A percentile compares a stretch with the other conserved stretches of the same genome.
These are phyloP conservation scores for Malurus leucopterus DNA, from an alignment of 2,797 vertebrate species.

Conservation along the genomic window DNA sequence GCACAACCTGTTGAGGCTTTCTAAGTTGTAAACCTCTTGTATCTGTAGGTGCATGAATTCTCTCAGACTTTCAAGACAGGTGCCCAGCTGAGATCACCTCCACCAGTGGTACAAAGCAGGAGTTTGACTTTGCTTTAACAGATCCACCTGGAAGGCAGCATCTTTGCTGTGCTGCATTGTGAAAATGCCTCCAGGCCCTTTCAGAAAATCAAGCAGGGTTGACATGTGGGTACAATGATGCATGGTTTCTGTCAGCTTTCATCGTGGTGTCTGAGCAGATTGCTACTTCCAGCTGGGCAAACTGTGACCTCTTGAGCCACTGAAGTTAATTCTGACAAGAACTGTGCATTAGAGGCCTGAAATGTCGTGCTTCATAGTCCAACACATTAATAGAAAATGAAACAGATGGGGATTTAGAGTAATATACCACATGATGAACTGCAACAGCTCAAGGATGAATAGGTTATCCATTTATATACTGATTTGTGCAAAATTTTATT, in stretches of 20 bases:
- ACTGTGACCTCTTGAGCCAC: not conserved
- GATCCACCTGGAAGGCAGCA: not conserved
- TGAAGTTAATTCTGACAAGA: conserved; percentile 1
- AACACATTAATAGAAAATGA: not conserved
- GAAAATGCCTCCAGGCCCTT: not conserved
- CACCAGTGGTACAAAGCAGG: not conserved
- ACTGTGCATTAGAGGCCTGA: not conserved
- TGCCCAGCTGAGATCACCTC: not conserved
- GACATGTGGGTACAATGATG: not conserved
- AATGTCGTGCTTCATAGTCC: not conserved
- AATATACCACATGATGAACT: not conserved
- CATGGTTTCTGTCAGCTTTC: conserved; percentile 14
- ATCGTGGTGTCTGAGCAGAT: not conserved
- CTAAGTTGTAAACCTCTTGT: not conserved
- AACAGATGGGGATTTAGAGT: not conserved
- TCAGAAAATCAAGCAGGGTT: not conserved
- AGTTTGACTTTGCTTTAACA: not conserved
- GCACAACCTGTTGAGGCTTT: not conserved
- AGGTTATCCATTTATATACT: not conserved
- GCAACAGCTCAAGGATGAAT: not conserved
- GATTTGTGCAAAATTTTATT: not conserved
- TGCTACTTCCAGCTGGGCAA: conserved; percentile 3
- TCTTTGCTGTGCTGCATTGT: not conserved
- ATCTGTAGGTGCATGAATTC: not conserved
- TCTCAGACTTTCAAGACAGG: not conserved